phyloP scores from a whole-genome alignment of 2,888 invertebrate genomes.

The Cremastinae sp. region DNA sequence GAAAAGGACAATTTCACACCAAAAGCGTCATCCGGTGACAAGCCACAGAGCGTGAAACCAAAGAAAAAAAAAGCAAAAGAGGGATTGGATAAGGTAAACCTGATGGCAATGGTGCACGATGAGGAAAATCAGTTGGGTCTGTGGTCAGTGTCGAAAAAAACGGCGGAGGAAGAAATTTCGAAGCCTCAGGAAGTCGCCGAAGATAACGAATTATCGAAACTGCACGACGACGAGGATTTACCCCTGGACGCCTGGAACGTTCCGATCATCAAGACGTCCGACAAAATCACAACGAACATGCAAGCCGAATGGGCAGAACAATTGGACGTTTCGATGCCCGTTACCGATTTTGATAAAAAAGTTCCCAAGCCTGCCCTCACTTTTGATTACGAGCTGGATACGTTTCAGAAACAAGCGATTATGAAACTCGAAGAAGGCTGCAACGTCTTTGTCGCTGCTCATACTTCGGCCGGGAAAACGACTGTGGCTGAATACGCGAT shows the following conservation, averaged over 20 bases:
- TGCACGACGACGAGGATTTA: slow-evolving; percentile 51
- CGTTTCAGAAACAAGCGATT: slow-evolving; percentile 98
- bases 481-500: slow-evolving; percentile 99
- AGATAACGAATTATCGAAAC: slow-evolving; percentile 46
- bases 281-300: slow-evolving; percentile 78
- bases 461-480: slow-evolving; percentile 99
- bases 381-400: slow-evolving; percentile 96
- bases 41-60: slow-evolving; percentile 18
- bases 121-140: slow-evolving; percentile 83
- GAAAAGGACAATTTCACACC: slow-evolving; percentile 75
- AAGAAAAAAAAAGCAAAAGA: slow-evolving; percentile 28
- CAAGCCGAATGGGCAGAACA: slow-evolving; percentile 93
- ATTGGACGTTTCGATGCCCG: slow-evolving; percentile 90
- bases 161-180: slow-evolving; percentile 40
- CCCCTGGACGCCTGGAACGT: slow-evolving; percentile 76
- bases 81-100: slow-evolving; percentile 79
- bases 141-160: slow-evolving; percentile 67
- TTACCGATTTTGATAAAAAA: slow-evolving; percentile 89
- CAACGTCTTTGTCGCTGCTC: slow-evolving; percentile 99
- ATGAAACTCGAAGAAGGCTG: slow-evolving; percentile 95
- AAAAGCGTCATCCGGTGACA: slow-evolving; percentile 35
- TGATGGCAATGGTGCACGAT: slow-evolving; percentile 84
- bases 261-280: slow-evolving; percentile 87
- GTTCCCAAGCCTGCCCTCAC: slow-evolving; percentile 92
- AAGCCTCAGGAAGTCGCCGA: slow-evolving; percentile 67